Base-by-base conservation (phyloP, 2,888 invertebrate genomes). In the Synergus itoensis region DNA sequence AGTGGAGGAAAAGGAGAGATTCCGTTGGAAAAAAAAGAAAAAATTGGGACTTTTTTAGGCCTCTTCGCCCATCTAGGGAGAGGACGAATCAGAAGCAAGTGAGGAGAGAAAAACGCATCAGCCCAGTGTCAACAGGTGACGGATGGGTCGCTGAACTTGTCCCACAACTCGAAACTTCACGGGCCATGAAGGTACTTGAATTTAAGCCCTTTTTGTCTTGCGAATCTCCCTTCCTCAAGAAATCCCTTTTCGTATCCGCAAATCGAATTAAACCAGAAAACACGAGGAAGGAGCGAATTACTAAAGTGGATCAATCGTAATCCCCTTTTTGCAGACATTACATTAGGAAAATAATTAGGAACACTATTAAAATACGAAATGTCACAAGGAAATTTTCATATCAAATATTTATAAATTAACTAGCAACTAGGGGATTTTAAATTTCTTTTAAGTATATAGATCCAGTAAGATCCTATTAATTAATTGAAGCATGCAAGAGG, bases 121-220 rank as follows among this genome's bases (percentile, higher is more conserved):
- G 85, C 84, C 79, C 87, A 82, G 84, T 90, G 91, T 90, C 91
- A 90, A 82, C 87, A 86, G 87, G 90, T 91, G 91, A 91, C 89
- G 90, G 88, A 91, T 90, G 89, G 88, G 83, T 86, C 87, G 64
- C 86, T 85, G 84, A 86, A 86, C 80, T 84, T 82, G 86, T 85
- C 83, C 87, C 87, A 88, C 87, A 87, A 80, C 81, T 81, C 83
- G 83, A 85, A 83, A 85, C 85, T 85, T 82, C 84, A 77, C 80
- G 83, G 82, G 77, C 64, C 83, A 48, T 64, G 76, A 77, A 76
- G 16, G 48, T 36, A 28, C 73, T n/a, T 36, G 48, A 73, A 73
- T 48, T 73, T 73, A 73, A 73, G 5, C 36, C 36, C 45, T 73
- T 53, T 73, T 73, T 73, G 45, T 69, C 60, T 36, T 67, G 53